Conservation (phyloP, 2,113 vertebrate genomes). For the Cygnus buccinator region DNA sequence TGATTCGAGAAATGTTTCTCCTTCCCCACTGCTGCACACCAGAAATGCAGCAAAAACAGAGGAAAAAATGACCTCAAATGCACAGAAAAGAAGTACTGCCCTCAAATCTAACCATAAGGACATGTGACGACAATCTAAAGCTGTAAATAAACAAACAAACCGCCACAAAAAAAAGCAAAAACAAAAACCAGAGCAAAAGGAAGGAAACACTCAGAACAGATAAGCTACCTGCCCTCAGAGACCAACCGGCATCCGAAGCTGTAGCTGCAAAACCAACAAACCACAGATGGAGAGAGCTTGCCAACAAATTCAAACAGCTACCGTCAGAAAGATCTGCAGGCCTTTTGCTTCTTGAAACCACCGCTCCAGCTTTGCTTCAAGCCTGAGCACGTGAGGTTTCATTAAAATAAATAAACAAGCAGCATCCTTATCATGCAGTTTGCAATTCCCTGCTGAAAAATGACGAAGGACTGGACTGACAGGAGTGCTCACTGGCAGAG, state of each 20-base stretch:
- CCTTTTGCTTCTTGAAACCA: not conserved
- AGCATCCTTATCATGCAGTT: not conserved
- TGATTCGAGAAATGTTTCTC: not conserved
- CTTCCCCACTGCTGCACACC: not conserved
- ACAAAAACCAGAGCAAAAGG: not conserved
- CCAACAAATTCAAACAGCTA: not conserved
- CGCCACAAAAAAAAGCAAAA: not conserved
- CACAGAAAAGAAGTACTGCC: not conserved
- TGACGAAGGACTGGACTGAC: not conserved
- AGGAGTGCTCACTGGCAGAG: not conserved
- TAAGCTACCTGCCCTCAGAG: not conserved
- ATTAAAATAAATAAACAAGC: not conserved
- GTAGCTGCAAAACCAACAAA: not conserved
- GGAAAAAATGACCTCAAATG: not conserved
- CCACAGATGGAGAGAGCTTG: fast-evolving
- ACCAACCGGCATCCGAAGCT: not conserved
- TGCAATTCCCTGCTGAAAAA: not conserved
- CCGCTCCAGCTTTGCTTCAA: not conserved
- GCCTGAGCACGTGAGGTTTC: not conserved
- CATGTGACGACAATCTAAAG: not conserved
- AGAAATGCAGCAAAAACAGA: not conserved
- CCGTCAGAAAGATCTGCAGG: not conserved
- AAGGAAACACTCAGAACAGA: not conserved
- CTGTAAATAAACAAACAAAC: not conserved
- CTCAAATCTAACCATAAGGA: not conserved